A percentile compares a stretch with the other conserved stretches of the same genome.
These are phyloP conservation scores for Rhodinocichla rosea DNA, from an alignment of 2,113 vertebrate genomes.

Conservation along the genomic window DNA sequence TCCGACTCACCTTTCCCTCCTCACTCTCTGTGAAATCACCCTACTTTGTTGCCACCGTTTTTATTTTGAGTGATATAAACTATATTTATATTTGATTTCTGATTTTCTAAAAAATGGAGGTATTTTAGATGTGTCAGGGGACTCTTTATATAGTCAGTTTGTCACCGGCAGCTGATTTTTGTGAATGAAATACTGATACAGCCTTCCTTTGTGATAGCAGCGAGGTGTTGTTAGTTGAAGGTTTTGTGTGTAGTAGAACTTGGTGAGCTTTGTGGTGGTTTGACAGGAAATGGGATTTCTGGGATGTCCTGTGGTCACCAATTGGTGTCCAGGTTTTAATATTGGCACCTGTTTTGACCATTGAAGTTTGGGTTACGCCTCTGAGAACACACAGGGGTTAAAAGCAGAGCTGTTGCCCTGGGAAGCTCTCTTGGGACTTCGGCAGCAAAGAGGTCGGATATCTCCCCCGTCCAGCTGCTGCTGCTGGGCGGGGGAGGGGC, in stretches of 20 bases:
- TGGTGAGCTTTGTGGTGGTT: no score
- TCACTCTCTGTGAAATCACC: not conserved
- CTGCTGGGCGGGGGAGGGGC: no score
- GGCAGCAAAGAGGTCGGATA: no score
- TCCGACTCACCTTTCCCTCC: not conserved
- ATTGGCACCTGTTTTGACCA: no score
- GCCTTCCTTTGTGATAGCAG: not conserved
- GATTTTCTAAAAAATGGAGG: not conserved
- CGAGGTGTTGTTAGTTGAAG: not conserved
- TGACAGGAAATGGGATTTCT: no score
- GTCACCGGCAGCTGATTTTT: not conserved
- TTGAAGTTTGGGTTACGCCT: no score
- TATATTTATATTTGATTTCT: not conserved
- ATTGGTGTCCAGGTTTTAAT: no score
- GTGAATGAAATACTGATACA: not conserved
- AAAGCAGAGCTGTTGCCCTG: no score
- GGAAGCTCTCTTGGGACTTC: no score
- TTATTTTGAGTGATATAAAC: not conserved
- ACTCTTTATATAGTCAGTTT: not conserved
- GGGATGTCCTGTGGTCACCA: no score
- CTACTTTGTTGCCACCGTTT: not conserved
- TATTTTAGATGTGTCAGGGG: not conserved
- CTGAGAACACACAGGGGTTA: no score
- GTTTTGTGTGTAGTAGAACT: not conserved
- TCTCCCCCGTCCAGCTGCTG: no score